Evolutionary conservation across 1,140 invertebrate genomes (phyloP), one percentile per base, ranked within the genome.

Genomic region (Chlorops oryzae): DNA sequence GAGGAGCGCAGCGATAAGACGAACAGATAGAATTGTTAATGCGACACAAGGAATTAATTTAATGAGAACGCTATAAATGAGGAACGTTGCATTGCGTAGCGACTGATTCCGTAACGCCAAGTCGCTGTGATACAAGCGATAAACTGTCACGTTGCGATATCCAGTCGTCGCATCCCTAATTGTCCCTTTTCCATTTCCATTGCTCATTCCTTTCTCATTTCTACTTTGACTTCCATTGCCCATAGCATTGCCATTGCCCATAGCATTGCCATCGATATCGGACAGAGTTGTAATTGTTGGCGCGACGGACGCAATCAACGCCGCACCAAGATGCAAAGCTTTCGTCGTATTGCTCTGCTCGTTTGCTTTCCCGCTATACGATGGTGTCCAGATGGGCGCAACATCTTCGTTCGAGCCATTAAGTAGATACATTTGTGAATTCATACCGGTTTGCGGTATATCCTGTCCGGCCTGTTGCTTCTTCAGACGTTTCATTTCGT

Each of bases 21-120:
- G 77, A 18, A 87, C 71, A 50, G 86, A 92, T 2, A 95, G 77
- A 2, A 88, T 74, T 0, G 90, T 92, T n/a, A 95, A 72, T 0
- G 86, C 78, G 6, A 88, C 65, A 61, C 90, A 92, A 1, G 91
- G 91, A 32, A 92, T 78, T 1, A 94, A 66, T 63, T 94, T 94
- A 7, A 92, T 85, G 3, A 92, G 79, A 0, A 92, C 82, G 43
- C 87, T 87, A 69, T 91, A 90, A 21, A 91, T 81, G 81, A 87
- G 90, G 60, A 93, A 90, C 64, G 88, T 90, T 32, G 72, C 70
- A 57, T 79, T 81, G 27, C 63, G 56, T 12, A 59, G 54, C 41
- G 52, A 62, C 17, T 50, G 54, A 46, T 73, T 63, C 13, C 63
- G 53, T 7, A 64, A 40, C 1, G 69, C 68, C 50, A 71, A 17